A percentile compares a stretch with the other conserved stretches of the same genome.
Evolutionary conservation across 2,888 invertebrate species (phyloP).

Genomic region (Hirtodrosophila trivittata): DNA sequence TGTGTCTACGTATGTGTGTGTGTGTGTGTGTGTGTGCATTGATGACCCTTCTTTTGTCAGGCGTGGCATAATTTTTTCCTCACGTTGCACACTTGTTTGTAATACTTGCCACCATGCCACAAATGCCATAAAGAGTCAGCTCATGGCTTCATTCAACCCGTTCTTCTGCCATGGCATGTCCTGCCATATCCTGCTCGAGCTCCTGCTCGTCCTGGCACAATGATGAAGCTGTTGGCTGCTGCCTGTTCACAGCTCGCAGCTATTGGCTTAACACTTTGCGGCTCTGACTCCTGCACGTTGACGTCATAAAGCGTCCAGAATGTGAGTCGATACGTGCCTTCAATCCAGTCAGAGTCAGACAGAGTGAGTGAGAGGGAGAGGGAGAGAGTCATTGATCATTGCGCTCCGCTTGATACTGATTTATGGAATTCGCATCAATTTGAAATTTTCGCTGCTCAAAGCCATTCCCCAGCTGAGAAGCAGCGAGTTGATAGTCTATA

Average conservation of each 20-base stretch:
- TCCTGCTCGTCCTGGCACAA: constrained; percentile 19
- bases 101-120: constrained; percentile 60
- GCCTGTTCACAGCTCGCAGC: constrained; percentile 23
- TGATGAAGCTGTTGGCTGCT: constrained; percentile 69
- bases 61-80: constrained; percentile 50
- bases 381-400: constrained; percentile 74
- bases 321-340: constrained; percentile 68
- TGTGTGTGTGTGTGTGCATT: constrained; percentile 13
- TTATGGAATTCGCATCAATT: constrained; percentile 75
- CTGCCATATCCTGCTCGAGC: not conserved
- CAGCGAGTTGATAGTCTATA: constrained; percentile 53
- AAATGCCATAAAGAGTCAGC: constrained; percentile 52
- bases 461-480: constrained; percentile 34
- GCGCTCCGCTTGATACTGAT: constrained; percentile 64
- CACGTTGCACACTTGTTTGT: constrained; percentile 62
- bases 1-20: not conserved
- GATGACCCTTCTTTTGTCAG: constrained; percentile 32
- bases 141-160: constrained; percentile 57
- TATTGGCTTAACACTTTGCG: constrained; percentile 62
- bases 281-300: constrained; percentile 55
- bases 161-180: constrained; percentile 12
- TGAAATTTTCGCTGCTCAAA: constrained; percentile 60
- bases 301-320: constrained; percentile 55
- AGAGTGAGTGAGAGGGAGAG: too few species aligned
- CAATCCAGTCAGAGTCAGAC: constrained; percentile 66